phyloP scores from a whole-genome alignment of 2,113 vertebrate species.

The Laterallus jamaicensis region DNA sequence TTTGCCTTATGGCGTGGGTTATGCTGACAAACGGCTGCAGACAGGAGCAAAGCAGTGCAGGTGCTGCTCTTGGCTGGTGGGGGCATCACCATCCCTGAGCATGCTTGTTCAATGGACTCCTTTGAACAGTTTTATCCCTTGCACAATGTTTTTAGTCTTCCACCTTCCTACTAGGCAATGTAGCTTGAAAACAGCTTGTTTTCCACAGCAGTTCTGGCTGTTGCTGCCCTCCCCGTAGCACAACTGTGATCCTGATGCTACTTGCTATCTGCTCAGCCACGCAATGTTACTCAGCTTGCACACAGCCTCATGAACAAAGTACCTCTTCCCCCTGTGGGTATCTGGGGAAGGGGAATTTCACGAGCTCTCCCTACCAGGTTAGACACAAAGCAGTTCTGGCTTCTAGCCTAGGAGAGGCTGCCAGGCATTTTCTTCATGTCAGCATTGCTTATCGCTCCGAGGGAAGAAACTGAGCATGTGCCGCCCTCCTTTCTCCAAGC shows the following conservation, averaged over 20 bases:
- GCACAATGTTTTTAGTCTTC: not conserved
- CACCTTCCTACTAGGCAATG: not conserved
- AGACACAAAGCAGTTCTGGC: not conserved
- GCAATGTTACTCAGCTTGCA: not conserved
- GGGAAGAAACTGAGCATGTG: not conserved
- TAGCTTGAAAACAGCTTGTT: not conserved
- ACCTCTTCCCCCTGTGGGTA: not conserved
- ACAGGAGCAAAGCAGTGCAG: fast-evolving
- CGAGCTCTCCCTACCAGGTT: not conserved
- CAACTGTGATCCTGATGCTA: not conserved
- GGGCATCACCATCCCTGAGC: not conserved
- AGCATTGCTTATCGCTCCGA: not conserved
- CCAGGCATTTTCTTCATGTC: not conserved
- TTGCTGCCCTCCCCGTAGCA: not conserved
- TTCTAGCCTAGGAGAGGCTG: not conserved
- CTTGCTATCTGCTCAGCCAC: not conserved
- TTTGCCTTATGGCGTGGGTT: fast-evolving
- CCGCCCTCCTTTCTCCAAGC: not conserved
- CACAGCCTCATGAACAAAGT: not conserved
- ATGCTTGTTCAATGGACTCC: not conserved
- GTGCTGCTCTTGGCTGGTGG: not conserved
- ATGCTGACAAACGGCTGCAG: not conserved
- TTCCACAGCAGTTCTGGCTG: not conserved
- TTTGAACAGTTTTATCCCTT: not conserved
- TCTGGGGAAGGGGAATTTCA: not conserved